phyloP scores from a whole-genome alignment of 2,113 vertebrate genomes.

The Sinocyclocheilus anophthalmus region DNA sequence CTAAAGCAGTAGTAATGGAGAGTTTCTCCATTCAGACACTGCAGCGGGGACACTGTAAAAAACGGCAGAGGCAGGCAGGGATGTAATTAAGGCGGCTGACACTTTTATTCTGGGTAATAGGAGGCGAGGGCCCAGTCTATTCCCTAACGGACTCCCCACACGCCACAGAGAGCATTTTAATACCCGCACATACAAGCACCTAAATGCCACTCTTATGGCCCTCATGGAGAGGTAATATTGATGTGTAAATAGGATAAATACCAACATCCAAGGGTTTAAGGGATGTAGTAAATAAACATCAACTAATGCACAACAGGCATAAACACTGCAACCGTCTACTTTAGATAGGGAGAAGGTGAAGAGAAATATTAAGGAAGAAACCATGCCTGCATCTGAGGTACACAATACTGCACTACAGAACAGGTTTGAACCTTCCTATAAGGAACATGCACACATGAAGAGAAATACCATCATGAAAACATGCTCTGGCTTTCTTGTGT shows the following conservation, averaged over 20 bases:
- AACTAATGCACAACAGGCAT: slow-evolving; percentile 67
- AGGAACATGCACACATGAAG: neutral
- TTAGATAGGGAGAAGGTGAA: slow-evolving; percentile 44
- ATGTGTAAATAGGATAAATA: slow-evolving; percentile 98
- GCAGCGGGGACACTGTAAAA: slow-evolving; percentile 74
- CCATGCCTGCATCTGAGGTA: neutral
- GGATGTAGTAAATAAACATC: slow-evolving; percentile 84
- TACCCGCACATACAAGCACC: slow-evolving; percentile 91
- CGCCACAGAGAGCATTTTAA: slow-evolving; percentile 88
- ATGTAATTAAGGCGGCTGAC: slow-evolving; percentile 79
- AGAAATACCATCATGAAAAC: neutral
- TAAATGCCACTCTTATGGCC: slow-evolving; percentile 93
- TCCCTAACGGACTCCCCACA: slow-evolving; percentile 83
- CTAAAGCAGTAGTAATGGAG: slow-evolving; percentile 63
- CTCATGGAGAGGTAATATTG: slow-evolving; percentile 93
- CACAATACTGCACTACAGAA: neutral
- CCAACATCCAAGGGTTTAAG: slow-evolving; percentile 88
- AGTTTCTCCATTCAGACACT: slow-evolving; percentile 68
- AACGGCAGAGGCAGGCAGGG: slow-evolving; percentile 73
- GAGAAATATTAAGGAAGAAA: slow-evolving; percentile 4
- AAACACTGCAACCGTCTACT: slow-evolving; percentile 52
- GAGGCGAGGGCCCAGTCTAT: slow-evolving; percentile 80
- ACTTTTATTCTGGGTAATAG: slow-evolving; percentile 82
- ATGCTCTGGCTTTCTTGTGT: neutral
- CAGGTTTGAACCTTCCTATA: neutral